A percentile compares a stretch with the other conserved stretches of the same genome.
phyloP scores from a whole-genome alignment of 2,113 vertebrate genomes.

The Rhynchomys soricoides region DNA sequence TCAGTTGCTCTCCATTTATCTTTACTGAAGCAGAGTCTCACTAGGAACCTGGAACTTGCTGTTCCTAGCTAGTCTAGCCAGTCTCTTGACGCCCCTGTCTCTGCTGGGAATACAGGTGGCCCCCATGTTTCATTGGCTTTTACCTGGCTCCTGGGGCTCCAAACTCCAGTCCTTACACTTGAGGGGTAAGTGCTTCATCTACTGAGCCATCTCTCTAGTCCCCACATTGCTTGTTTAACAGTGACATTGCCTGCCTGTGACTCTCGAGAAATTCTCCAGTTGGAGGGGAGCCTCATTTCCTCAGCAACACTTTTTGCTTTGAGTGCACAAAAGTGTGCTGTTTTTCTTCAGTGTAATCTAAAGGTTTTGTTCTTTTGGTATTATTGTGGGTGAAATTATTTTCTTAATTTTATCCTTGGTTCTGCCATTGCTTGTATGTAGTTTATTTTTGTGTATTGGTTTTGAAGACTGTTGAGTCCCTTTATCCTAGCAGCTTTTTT shows the following conservation, averaged over 20 bases:
- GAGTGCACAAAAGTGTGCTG: background rate
- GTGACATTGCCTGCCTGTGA: background rate
- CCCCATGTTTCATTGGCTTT: background rate
- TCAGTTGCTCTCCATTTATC: background rate
- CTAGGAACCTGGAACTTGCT: background rate
- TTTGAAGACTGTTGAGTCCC: background rate
- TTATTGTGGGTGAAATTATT: background rate
- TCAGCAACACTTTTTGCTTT: slow-evolving; percentile 27
- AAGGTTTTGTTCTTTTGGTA: slow-evolving; percentile 1
- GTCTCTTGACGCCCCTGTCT: background rate
- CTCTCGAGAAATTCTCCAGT: background rate
- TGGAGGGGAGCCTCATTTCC: background rate
- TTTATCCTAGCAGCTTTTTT: background rate
- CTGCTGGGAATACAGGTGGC: background rate
- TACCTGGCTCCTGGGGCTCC: background rate
- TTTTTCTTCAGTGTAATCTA: background rate
- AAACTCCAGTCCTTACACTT: background rate
- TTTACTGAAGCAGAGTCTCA: background rate
- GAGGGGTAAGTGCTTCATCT: background rate
- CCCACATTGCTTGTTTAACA: background rate
- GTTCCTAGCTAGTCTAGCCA: background rate
- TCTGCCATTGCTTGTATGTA: background rate
- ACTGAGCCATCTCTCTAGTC: background rate
- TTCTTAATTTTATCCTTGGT: background rate
- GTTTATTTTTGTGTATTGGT: background rate